phyloP scores from a whole-genome alignment of 2,888 invertebrate species.

The Diaprepes abbreviatus region DNA sequence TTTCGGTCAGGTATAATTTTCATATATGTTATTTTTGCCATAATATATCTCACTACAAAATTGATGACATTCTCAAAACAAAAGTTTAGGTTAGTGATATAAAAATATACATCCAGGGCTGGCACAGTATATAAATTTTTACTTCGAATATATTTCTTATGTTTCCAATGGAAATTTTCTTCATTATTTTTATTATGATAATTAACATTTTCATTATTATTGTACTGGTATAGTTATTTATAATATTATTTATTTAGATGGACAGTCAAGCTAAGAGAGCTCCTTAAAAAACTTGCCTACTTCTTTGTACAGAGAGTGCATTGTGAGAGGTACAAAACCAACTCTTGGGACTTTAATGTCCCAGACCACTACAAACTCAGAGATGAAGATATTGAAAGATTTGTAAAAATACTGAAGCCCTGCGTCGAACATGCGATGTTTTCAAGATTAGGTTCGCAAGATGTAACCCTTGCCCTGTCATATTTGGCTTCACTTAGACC shows the following conservation, averaged over 20 bases:
- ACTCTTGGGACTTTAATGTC: slow-evolving; percentile 78
- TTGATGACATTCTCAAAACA: too few relatives aligned
- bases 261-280: slow-evolving; percentile 77
- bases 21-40: too few relatives aligned
- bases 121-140: too few relatives aligned
- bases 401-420: slow-evolving; percentile 83
- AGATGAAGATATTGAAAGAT: slow-evolving; percentile 84
- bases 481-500: slow-evolving; percentile 85
- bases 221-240: too few relatives aligned
- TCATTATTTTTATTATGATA: too few relatives aligned
- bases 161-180: too few relatives aligned
- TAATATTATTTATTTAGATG: slow-evolving; percentile 70
- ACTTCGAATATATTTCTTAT: too few relatives aligned
- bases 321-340: slow-evolving; percentile 76
- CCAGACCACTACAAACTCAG: slow-evolving; percentile 80
- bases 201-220: too few relatives aligned
- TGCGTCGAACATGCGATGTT: slow-evolving; percentile 85
- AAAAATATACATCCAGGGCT: too few relatives aligned
- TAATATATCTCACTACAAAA: too few relatives aligned
- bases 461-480: slow-evolving; percentile 78
- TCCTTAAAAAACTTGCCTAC: slow-evolving; percentile 77
- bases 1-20: too few relatives aligned
- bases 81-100: too few relatives aligned
- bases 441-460: slow-evolving; percentile 75
- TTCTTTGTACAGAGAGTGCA: slow-evolving; percentile 74